Base-by-base conservation (phyloP, 2,797 vertebrate genomes). In the Tachyglossus aculeatus region DNA sequence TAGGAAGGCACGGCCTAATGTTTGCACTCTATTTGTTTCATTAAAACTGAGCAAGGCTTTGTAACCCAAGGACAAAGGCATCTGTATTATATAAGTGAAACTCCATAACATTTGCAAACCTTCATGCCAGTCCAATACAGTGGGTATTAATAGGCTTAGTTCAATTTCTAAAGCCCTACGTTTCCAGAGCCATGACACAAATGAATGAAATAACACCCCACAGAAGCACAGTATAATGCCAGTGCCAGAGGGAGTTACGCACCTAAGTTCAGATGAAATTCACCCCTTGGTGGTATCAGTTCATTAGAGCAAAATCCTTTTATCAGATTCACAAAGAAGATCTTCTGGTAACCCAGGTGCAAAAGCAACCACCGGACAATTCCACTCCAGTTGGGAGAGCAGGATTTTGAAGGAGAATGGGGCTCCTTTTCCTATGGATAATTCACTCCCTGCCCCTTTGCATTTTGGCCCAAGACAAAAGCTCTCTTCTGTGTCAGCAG, bases 391-490 rank as follows among this genome's bases (percentile, higher is more conserved):
- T 22, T 25, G 25, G n/a, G 31, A 61, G 29, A 40, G 18, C 13
- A 3, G 4, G 8, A 39, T 43, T 60, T 50, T 40, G 53, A 25
- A 71, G 24, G n/a, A 36, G 19, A 22, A 39, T 25, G 22, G 33
- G 38, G 22, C 14, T 7, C 71, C 38, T 66, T 3, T 4, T 54
- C 64, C 53, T 67, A 21, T 58, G n/a, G n/a, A 36, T 50, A 53
- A 51, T 25, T 5, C 16, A n/a, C n/a, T 9, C 48, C 22, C 58
- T 34, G 6, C 21, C 69, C 45, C 36, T 75, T 74, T 77, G 39
- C 50, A 61, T 66, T 78, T 79, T 77, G 36, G 31, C 54, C 57
- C 53, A 72, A 62, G 38, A 50, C 57, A 74, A 86, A 55, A n/a
- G 61, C 66, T 66, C 38, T 36, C 60, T 68, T 16, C 39, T 65